Conservation (phyloP, 2,113 vertebrate species). For the Eira barbara region DNA sequence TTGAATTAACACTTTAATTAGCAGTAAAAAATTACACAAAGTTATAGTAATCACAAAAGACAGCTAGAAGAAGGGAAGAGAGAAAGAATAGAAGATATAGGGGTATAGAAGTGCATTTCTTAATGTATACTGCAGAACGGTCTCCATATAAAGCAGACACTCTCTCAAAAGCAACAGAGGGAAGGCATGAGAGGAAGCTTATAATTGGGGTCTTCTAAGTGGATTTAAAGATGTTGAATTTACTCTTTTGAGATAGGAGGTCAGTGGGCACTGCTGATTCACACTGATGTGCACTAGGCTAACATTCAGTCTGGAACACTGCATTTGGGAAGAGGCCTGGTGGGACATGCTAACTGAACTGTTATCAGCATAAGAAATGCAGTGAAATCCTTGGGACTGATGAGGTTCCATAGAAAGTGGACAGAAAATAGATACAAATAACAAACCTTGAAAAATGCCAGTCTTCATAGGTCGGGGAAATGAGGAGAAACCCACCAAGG, state of each 20-base stretch:
- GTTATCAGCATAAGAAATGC: background rate
- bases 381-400: background rate
- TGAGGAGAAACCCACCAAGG: background rate
- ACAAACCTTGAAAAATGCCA: background rate
- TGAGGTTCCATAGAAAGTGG: background rate
- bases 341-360: background rate
- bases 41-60: background rate
- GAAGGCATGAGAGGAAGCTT: background rate
- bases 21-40: background rate
- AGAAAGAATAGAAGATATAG: background rate
- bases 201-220: background rate
- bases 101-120: background rate
- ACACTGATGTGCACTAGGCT: fast-evolving
- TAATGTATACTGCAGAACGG: background rate
- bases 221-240: background rate
- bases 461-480: background rate
- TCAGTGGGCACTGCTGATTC: background rate
- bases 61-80: background rate
- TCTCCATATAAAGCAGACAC: background rate
- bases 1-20: background rate
- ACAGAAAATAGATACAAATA: background rate
- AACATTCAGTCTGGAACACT: background rate
- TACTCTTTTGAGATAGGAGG: background rate
- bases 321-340: background rate
- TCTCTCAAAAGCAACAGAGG: background rate